phyloP scores from a whole-genome alignment of 2,888 invertebrate species.

The Timema podura region DNA sequence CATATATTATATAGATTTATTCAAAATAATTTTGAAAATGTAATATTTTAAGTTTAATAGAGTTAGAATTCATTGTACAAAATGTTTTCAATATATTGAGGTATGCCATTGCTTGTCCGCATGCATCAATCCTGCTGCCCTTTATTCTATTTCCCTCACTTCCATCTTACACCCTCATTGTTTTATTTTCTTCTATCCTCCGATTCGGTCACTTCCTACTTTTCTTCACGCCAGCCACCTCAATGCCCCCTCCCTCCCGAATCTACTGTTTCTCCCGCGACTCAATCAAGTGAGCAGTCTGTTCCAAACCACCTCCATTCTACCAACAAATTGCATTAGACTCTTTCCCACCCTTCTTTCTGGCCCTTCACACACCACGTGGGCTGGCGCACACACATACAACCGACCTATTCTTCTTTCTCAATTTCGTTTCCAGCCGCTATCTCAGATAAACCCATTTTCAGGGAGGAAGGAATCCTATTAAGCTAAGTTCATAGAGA shows the following conservation, averaged over 20 bases:
- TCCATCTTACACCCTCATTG: not conserved
- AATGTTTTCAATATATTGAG: no score
- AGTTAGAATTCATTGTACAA: no score
- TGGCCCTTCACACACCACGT: not conserved
- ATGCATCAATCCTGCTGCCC: no score
- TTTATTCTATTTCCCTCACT: not conserved
- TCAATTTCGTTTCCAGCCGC: constrained; percentile 17
- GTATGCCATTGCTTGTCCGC: no score
- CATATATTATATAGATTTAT: no score
- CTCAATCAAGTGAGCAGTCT: constrained; percentile 25
- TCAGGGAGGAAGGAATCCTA: constrained; percentile 18
- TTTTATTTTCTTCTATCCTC: constrained; percentile 4
- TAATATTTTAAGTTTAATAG: no score
- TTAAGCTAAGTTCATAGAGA: constrained; percentile 20
- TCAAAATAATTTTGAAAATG: no score
- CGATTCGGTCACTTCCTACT: not conserved
- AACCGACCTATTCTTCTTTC: not conserved
- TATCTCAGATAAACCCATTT: constrained; percentile 21
- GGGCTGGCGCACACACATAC: no score
- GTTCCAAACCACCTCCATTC: constrained; percentile 25
- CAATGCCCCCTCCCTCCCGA: not conserved
- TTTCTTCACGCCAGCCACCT: constrained; percentile 4
- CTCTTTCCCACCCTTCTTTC: constrained; percentile 5
- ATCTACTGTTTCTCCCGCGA: not conserved
- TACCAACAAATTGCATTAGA: constrained; percentile 29